Evolutionary conservation across 2,797 vertebrate species (phyloP).

Genomic region (Xiphophorus birchmanni): DNA sequence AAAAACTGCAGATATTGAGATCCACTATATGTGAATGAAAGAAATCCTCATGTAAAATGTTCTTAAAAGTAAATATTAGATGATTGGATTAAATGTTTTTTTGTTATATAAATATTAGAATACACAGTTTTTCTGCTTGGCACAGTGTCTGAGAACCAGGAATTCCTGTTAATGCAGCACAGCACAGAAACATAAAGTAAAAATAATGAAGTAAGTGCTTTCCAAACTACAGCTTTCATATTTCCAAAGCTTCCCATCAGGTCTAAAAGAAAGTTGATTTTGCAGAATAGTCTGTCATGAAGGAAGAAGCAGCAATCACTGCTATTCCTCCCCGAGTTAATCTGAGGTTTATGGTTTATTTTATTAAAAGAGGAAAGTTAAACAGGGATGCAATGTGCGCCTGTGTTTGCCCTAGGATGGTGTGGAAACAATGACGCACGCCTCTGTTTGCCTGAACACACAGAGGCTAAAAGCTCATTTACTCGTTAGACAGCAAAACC

Average conservation of each 20-base stretch:
- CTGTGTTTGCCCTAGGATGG: not conserved
- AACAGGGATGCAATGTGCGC: not conserved
- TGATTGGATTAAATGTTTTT: not conserved
- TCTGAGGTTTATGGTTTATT: not conserved
- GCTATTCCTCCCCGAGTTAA: not conserved
- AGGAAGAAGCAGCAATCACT: not conserved
- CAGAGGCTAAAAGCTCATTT: not conserved
- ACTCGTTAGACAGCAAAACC: not conserved
- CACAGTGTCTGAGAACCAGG: not conserved
- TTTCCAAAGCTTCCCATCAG: not conserved
- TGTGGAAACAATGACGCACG: not conserved
- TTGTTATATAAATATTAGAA: not conserved
- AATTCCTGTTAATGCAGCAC: not conserved
- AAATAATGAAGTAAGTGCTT: not conserved
- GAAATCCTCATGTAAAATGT: not conserved
- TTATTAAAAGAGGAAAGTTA: not conserved
- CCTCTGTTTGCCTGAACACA: constrained; percentile 1
- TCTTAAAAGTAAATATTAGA: not conserved
- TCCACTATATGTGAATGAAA: not conserved
- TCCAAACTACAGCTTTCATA: not conserved
- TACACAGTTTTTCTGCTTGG: not conserved
- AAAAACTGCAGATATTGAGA: not conserved
- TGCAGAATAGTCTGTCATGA: not conserved
- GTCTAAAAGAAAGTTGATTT: not conserved
- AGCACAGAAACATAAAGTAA: not conserved